Base-by-base conservation (phyloP, 1,140 invertebrate species). In the Brachionus sp. region DNA sequence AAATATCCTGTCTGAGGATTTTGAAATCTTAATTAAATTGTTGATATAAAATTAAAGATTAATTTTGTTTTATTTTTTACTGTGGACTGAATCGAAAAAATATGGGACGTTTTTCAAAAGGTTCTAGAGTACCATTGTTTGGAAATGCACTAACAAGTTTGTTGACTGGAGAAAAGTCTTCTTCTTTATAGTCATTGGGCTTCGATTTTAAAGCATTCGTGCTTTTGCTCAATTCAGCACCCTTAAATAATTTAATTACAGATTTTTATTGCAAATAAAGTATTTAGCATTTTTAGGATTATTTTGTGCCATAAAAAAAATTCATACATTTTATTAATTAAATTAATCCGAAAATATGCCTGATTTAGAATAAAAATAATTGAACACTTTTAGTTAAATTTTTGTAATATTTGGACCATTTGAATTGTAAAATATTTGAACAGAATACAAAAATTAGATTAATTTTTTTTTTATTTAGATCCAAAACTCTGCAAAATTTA, bases 51-150 rank as follows among this genome's bases (percentile, higher is more conserved):
- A 46, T 6, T n/a, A 42, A 44, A 33, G 23, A n/a, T 19, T 12
- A 7, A 53, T n/a, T 29, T 16, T 66, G 13, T 42, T 13, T 16
- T 0, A 12, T 25, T 16, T 35, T 62, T 80, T 84, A 89, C 88
- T 88, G 87, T 80, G 88, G 88, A 84, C 87, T 89, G 77, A 89
- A 89, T 70, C 87, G 84, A 83, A 89, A 89, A 84, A 87, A 87
- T 9, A 89, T 84, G n/a, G 87, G 87, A 19, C 87, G 85, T 83
- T 87, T 89, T 84, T 89, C 87, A 84, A 88, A 89, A 6, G 88
- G 88, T 42, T 84, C 85, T 0, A 89, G 85, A 5, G 86, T 85
- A 1, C 88, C 88, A 84, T 89, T 87, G 78, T 88, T 89, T 42
- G 88, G 88, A 64, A 89, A 87, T 6, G 86, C 87, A 5, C 87